Evolutionary conservation across 2,797 vertebrate species (phyloP).

Genomic region (Enteromius viviparus): DNA sequence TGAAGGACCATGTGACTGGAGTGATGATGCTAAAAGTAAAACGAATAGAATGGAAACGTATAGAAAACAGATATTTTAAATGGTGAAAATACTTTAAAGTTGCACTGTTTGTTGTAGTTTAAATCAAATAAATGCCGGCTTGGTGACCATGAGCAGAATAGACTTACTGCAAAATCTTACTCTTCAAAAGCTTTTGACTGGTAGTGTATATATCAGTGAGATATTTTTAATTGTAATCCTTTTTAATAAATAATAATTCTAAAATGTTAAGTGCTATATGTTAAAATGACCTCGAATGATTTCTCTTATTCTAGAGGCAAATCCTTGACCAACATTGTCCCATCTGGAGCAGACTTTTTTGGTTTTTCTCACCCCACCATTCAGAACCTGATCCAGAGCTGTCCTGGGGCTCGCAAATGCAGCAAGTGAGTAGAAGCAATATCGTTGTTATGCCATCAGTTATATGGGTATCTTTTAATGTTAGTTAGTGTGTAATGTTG

Average conservation of each 20-base stretch:
- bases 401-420: conserved; percentile 89
- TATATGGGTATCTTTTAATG: too few species aligned
- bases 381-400: conserved; percentile 91
- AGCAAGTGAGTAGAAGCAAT: conserved; percentile 75
- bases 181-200: not conserved
- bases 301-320: conserved; percentile 73
- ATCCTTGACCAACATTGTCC: conserved; percentile 69
- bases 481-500: too few species aligned
- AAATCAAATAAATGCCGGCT: not conserved
- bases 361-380: conserved; percentile 89
- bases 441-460: too few species aligned
- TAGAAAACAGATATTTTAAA: not conserved
- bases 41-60: too few species aligned
- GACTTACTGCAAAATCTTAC: not conserved
- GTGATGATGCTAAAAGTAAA: too few species aligned
- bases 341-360: conserved; percentile 89
- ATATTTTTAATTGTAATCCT: too few species aligned
- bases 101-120: not conserved
- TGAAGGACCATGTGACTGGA: too few species aligned
- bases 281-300: not conserved
- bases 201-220: not conserved
- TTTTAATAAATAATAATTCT: not conserved
- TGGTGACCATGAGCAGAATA: not conserved
- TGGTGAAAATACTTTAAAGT: not conserved
- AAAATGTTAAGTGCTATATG: not conserved